Evolutionary conservation across 2,888 invertebrate species (phyloP).

Genomic region (Molorchus minor): DNA sequence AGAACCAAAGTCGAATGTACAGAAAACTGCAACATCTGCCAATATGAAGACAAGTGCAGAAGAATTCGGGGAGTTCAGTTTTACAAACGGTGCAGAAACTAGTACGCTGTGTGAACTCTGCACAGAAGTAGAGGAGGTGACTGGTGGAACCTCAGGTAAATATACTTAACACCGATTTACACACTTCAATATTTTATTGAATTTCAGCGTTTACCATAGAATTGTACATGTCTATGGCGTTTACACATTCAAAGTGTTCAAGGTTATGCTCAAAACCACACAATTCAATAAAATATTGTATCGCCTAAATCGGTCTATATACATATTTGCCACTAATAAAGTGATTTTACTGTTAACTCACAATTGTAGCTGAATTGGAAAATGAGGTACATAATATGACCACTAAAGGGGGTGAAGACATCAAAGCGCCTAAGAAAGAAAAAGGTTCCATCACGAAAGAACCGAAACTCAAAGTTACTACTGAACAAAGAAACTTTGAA

Average conservation of each 20-base stretch:
- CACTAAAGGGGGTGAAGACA: background rate
- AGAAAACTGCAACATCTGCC: background rate
- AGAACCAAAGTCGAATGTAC: background rate
- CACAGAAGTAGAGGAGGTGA: background rate
- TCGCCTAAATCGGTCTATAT: too few species aligned
- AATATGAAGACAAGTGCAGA: background rate
- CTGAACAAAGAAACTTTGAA: background rate
- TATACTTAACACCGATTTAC: background rate
- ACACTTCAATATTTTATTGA: background rate
- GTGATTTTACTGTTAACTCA: too few species aligned
- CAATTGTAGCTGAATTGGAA: too few species aligned
- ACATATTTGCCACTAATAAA: too few species aligned
- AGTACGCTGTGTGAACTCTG: conserved; percentile 11
- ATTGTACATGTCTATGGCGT: background rate
- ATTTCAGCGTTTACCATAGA: background rate
- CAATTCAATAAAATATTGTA: too few species aligned
- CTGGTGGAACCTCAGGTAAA: background rate
- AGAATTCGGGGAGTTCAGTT: conserved; percentile 1
- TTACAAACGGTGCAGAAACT: background rate
- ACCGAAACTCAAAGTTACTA: background rate
- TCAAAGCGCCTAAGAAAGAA: background rate
- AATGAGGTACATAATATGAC: too few species aligned
- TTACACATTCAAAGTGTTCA: background rate
- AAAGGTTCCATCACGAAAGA: background rate
- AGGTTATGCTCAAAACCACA: too few species aligned